phyloP scores from a whole-genome alignment of 2,888 invertebrate species.

The Prenolepis imparis region DNA sequence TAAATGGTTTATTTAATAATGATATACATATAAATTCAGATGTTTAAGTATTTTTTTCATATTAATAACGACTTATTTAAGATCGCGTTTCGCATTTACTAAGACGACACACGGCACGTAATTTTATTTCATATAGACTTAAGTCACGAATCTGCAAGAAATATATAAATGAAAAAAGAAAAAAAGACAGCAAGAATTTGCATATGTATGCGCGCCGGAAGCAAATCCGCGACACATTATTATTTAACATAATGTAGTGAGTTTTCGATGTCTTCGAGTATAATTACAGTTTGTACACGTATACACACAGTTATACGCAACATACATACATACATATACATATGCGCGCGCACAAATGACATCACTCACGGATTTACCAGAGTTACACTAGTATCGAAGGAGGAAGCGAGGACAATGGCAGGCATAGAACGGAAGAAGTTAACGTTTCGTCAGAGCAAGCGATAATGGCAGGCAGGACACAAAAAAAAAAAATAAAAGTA shows the following conservation, averaged over 20 bases:
- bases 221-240: constrained; percentile 81
- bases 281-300: constrained; percentile 85
- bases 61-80: background rate
- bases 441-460: constrained; percentile 59
- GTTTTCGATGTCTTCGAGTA: constrained; percentile 86
- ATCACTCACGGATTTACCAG: constrained; percentile 79
- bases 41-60: background rate
- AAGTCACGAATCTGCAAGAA: constrained; percentile 77
- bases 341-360: constrained; percentile 83
- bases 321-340: constrained; percentile 47
- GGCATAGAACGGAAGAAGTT: constrained; percentile 56
- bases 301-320: constrained; percentile 79
- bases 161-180: constrained; percentile 14
- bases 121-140: background rate
- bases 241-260: constrained; percentile 85
- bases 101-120: background rate
- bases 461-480: constrained; percentile 64
- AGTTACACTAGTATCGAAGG: constrained; percentile 73
- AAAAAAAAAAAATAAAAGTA: constrained; percentile 71
- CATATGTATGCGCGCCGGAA: constrained; percentile 41
- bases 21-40: background rate
- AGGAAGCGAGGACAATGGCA: constrained; percentile 57
- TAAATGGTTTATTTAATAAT: background rate
- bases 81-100: background rate
- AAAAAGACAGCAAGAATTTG: constrained; percentile 28